Conservation (phyloP, 2,888 invertebrate genomes). For the Allacma fusca region DNA sequence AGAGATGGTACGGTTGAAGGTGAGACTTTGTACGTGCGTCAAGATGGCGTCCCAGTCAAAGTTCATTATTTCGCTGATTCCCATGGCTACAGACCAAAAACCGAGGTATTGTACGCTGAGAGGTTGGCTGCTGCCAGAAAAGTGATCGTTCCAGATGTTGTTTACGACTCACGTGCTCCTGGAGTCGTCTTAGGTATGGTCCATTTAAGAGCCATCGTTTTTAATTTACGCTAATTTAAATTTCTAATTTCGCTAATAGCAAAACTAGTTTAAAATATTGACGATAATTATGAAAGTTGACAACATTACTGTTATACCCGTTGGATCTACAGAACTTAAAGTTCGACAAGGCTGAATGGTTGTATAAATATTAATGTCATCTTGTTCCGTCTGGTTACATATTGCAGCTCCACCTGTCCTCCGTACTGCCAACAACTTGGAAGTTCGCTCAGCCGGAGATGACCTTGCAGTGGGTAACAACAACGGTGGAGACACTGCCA, state of each 20-base stretch:
- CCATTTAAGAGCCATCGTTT: too few relatives aligned
- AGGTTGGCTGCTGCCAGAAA: constrained; percentile 36
- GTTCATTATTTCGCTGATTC: constrained; percentile 61
- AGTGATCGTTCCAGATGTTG: neutral
- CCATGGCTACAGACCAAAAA: constrained; percentile 56
- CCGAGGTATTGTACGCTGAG: constrained; percentile 59
- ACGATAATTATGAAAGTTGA: too few relatives aligned
- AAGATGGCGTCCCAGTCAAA: constrained; percentile 59
- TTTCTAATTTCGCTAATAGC: too few relatives aligned
- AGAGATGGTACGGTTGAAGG: constrained; percentile 60
- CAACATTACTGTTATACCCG: too few relatives aligned
- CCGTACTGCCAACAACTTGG: neutral
- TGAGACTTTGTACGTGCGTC: constrained; percentile 57
- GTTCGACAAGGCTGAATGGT: too few relatives aligned
- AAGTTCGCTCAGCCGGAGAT: constrained; percentile 42
- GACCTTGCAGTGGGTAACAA: constrained; percentile 41
- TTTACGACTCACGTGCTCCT: neutral
- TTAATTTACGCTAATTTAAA: too few relatives aligned
- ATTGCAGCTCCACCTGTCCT: neutral
- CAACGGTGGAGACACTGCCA: constrained; percentile 53
- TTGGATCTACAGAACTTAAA: too few relatives aligned
- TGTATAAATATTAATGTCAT: too few relatives aligned
- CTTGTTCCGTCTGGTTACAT: too few relatives aligned
- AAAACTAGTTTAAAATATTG: too few relatives aligned
- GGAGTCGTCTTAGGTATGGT: constrained; percentile 2